Evolutionary conservation across 2,797 vertebrate genomes (phyloP), one percentile per base, ranked within the genome.

Genomic region (Anolis apletophallus): DNA sequence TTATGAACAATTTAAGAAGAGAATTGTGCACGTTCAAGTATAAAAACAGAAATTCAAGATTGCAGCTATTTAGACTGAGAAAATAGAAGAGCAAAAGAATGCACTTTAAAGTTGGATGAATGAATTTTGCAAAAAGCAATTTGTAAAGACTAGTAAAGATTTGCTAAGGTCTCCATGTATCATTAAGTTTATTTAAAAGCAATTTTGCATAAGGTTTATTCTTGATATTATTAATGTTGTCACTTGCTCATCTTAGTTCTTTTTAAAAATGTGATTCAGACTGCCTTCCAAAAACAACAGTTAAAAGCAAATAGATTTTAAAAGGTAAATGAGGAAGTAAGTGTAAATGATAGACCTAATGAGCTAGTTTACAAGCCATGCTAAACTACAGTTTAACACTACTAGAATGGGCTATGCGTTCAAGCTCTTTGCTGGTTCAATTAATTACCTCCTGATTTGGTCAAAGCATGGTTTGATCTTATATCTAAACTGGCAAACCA

Each of bases 21-120:
- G n/a, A 73, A 71, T 46, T 19, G 5, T 1, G 59, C 36, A 83
- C 52, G 13, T 2, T 40, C 0, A 0, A 19, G 61, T 69, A 9
- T 21, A 12, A 2, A 67, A 12, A n/a, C 17, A 2, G 64, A 88
- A 26, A 75, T 80, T 40, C 12, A 86, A 73, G 10, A 2, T n/a
- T 9, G 13, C 69, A 50, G 3, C 36, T 86, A 77, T 36, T 54
- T 4, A 17, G 89, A 71, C 64, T 59, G 32, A 54, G 84, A 85
- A 64, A 87, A 0, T 64, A 64, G 10, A 3, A 64, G 9, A 64
- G 61, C 17, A 87, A 29, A 75, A 86, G 80, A 1, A 68, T 59
- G 54, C 79, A 57, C 12, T 52, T 75, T 29, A 81, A 10, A 88
- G 1, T 0, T 36, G 80, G 61, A 54, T 89, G 16, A 90, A 79